Percentiles rank a stretch among this genome's conserved stretches.
Evolutionary conservation across 1,140 invertebrate genomes (phyloP).

Genomic region (Drosophila rhopaloa): DNA sequence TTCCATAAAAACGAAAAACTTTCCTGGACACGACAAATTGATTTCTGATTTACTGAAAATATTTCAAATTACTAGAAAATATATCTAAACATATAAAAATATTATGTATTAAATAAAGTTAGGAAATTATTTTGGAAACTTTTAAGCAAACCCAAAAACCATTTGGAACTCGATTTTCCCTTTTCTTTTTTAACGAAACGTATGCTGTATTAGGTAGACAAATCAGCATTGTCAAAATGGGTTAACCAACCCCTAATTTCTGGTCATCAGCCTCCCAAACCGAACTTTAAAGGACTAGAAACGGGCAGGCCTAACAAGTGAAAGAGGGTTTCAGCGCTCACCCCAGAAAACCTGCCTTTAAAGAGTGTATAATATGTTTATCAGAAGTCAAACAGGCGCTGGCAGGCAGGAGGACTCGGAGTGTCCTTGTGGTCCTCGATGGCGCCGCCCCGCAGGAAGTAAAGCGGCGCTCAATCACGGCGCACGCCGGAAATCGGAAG

Average conservation of each 20-base stretch:
- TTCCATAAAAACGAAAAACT: too few species aligned
- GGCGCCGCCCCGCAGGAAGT: constrained; percentile 73
- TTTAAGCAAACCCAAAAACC: too few species aligned
- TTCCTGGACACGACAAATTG: too few species aligned
- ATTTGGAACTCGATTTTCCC: too few species aligned
- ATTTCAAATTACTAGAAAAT: too few species aligned
- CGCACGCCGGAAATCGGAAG: constrained; percentile 77
- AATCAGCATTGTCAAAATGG: constrained; percentile 9
- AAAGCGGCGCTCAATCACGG: constrained; percentile 75
- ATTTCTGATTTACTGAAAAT: too few species aligned
- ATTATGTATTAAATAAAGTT: too few species aligned
- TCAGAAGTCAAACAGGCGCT: constrained; percentile 51
- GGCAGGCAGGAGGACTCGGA: constrained; percentile 12
- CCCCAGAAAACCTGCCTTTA: neutral
- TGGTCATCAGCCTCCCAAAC: constrained; percentile 6
- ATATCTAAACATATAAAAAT: too few species aligned
- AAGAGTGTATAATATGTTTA: constrained; percentile 70
- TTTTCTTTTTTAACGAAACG: neutral
- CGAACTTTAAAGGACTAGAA: constrained; percentile 64
- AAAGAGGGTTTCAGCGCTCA: neutral
- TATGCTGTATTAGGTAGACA: constrained; percentile 10
- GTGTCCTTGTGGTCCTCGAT: constrained; percentile 38
- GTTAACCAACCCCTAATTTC: neutral
- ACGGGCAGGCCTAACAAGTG: constrained; percentile 62
- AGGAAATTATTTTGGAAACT: too few species aligned